Evolutionary conservation across 2,113 vertebrate genomes (phyloP).

Genomic region (Psephotus haematonotus): DNA sequence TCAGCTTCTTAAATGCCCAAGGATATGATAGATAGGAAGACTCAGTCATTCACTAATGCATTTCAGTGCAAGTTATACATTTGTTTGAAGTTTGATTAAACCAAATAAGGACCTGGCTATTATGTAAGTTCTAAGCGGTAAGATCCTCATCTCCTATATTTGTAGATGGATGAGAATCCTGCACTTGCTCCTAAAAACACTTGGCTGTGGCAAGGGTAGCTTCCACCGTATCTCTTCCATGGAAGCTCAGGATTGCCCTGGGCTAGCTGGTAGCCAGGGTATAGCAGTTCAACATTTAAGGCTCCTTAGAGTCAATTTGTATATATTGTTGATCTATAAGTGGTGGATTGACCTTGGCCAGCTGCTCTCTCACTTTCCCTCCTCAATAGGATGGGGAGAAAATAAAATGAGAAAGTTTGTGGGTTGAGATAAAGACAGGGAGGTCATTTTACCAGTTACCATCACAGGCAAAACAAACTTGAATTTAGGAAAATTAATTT

Average conservation of each 20-base stretch:
- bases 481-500: neutral
- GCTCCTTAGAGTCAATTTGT: neutral
- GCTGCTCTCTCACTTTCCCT: neutral
- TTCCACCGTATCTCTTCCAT: fast-evolving
- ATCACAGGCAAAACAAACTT: neutral
- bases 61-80: neutral
- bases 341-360: neutral
- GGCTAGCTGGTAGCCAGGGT: neutral
- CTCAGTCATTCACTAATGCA: too few relatives aligned
- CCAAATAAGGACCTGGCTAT: neutral
- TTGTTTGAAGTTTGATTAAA: neutral
- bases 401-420: neutral
- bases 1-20: neutral
- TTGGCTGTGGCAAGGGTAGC: neutral
- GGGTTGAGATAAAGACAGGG: neutral
- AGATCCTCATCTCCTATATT: neutral
- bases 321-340: neutral
- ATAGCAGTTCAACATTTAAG: too few relatives aligned
- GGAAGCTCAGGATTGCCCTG: neutral
- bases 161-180: fast-evolving
- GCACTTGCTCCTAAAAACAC: neutral
- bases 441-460: neutral
- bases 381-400: neutral
- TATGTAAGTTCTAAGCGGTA: neutral
- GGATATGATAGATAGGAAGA: neutral